Evolutionary conservation across 1,140 invertebrate genomes (phyloP).

Genomic region (Philopotamus ludificatus): DNA sequence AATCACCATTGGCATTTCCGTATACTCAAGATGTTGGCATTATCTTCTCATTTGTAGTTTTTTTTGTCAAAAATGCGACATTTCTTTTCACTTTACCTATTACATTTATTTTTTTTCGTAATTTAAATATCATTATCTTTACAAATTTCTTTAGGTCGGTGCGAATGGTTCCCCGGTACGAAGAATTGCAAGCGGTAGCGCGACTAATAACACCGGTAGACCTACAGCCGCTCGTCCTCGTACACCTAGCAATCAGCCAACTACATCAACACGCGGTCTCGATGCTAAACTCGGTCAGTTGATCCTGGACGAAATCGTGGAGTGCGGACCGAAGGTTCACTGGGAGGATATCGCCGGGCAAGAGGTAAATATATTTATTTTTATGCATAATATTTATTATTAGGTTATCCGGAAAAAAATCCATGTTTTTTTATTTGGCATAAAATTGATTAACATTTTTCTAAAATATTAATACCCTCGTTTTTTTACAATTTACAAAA

Average conservation of each 20-base stretch:
- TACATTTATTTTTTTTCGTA: too few relatives aligned
- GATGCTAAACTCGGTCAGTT: slow-evolving; percentile 88
- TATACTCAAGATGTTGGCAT: too few relatives aligned
- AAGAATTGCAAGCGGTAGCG: slow-evolving; percentile 47
- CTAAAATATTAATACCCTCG: neutral
- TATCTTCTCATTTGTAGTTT: too few relatives aligned
- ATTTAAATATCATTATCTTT: slow-evolving; percentile 13
- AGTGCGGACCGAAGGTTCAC: slow-evolving; percentile 75
- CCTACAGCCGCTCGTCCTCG: slow-evolving; percentile 51
- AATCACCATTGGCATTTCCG: too few relatives aligned
- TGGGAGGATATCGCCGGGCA: slow-evolving; percentile 95
- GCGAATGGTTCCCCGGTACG: slow-evolving; percentile 63
- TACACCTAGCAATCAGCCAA: slow-evolving; percentile 49
- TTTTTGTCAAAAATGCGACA: too few relatives aligned
- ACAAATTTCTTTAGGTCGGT: slow-evolving; percentile 30
- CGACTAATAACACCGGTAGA: slow-evolving; percentile 45
- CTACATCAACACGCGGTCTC: slow-evolving; percentile 66
- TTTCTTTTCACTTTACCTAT: too few relatives aligned
- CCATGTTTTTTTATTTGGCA: too few relatives aligned
- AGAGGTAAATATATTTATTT: slow-evolving; percentile 57
- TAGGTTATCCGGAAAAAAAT: too few relatives aligned
- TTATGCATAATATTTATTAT: slow-evolving; percentile 2
- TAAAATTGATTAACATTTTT: neutral
- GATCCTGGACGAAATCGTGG: slow-evolving; percentile 72
- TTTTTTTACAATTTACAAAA: too few relatives aligned